Evolutionary conservation across 2,113 vertebrate species (phyloP).

Genomic region (Sinocyclocheilus rhinocerous): DNA sequence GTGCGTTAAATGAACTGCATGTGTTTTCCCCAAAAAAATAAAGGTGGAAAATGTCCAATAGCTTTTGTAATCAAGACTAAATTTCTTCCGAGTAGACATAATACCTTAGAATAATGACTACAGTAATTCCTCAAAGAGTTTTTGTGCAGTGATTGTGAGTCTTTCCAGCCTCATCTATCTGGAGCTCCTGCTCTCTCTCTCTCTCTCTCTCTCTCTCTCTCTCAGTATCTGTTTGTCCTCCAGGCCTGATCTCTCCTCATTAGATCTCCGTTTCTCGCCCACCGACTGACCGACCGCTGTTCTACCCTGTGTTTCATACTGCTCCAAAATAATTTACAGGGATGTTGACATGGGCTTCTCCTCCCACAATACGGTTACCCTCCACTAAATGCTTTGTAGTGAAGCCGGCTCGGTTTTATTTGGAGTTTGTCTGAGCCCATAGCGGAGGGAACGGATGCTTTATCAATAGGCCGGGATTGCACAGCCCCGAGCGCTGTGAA

Average conservation of each 20-base stretch:
- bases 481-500: slow-evolving; percentile 55
- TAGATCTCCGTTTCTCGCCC: slow-evolving; percentile 46
- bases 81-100: neutral
- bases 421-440: slow-evolving; percentile 48
- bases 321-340: slow-evolving; percentile 51
- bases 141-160: neutral
- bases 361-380: slow-evolving; percentile 45
- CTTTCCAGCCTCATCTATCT: slow-evolving; percentile 11
- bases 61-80: neutral
- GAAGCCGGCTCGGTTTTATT: slow-evolving; percentile 54
- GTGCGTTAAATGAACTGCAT: neutral
- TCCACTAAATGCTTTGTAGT: slow-evolving; percentile 51
- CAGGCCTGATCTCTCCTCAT: slow-evolving; percentile 47
- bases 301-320: slow-evolving; percentile 45
- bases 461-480: slow-evolving; percentile 45
- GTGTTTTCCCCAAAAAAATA: neutral
- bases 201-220: slow-evolving; percentile 11
- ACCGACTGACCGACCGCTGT: slow-evolving; percentile 32
- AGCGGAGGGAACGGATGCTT: slow-evolving; percentile 47
- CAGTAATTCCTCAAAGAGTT: neutral
- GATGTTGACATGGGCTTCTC: slow-evolving; percentile 52
- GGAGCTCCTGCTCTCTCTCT: slow-evolving; percentile 10
- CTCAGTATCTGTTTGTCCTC: slow-evolving; percentile 34
- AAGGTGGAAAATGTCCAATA: neutral
- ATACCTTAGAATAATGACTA: neutral